Base-by-base conservation (phyloP, 2,113 vertebrate species). In the Emydura subglobosa region DNA sequence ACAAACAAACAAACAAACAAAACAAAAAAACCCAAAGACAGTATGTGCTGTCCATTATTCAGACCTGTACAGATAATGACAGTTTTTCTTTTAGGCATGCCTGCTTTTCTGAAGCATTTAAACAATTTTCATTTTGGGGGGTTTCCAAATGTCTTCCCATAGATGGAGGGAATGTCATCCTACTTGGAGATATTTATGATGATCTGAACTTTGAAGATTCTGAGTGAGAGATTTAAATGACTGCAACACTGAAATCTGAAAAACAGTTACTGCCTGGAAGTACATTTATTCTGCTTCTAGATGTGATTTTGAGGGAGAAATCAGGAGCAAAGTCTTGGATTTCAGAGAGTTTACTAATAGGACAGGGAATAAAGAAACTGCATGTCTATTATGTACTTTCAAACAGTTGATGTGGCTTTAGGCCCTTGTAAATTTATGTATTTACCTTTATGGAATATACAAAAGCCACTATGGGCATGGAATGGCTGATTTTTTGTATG, bases 291-390 rank as follows among this genome's bases (percentile, higher is more conserved):
- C 68, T 86, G 19, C n/a, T 92, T 92, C 83, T 81, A 76, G n/a
- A 10, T 54, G 24, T 44, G 27, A 31, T 34, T 65, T 61, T 61
- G 29, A 8, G 61, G 16, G 2, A 11, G 2, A 17, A 65, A 87
- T 34, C 2, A 24, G 25, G 91, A 17, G 34, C 3, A 83, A 74
- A 88, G 0, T 7, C 68, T 47, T 47, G 47, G 1, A 10, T 49
- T 79, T 49, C 79, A 65, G 68, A 47, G 17, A 86, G 25, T 34
- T 91, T 87, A 1, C 53, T 50, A 91, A 72, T 0, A 25, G 89
- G 89, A 0, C 2, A 94, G 79, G 79, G 91, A 81, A 4, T 3
- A 76, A 13, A 0, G 0, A 4, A 2, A 65, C 44, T 68, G 68
- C 16, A 53, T 1, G 10, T 42, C 0, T 34, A 50, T 79, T 34